These are phyloP conservation scores for Poeciliopsis infans DNA, from an alignment of 2,797 vertebrate species.

Conservation along the genomic window DNA sequence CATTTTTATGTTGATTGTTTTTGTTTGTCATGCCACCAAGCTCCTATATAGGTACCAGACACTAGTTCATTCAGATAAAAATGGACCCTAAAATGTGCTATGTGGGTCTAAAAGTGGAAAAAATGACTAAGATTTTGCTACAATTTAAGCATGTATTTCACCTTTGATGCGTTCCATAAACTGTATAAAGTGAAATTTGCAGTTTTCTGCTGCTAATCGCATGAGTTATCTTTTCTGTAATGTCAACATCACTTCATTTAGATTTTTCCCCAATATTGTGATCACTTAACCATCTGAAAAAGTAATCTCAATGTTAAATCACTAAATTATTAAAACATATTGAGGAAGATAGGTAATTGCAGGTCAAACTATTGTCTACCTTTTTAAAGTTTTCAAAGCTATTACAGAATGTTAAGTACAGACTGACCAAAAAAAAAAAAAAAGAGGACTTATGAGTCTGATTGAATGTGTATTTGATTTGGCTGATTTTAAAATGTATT, in stretches of 20 bases:
- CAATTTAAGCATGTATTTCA: neutral
- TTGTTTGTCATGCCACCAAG: neutral
- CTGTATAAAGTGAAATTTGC: neutral
- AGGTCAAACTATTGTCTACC: neutral
- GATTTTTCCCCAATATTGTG: neutral
- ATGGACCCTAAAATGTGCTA: neutral
- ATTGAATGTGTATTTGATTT: neutral
- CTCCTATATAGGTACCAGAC: neutral
- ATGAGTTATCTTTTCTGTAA: neutral
- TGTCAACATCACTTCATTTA: neutral
- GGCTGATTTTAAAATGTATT: neutral
- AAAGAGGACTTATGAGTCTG: neutral
- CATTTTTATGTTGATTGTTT: neutral
- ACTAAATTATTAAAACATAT: too few species aligned
- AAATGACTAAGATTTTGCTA: neutral
- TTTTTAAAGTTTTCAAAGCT: neutral
- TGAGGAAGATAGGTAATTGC: neutral
- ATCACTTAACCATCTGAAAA: neutral
- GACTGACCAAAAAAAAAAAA: neutral
- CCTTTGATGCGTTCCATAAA: neutral
- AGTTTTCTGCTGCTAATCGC: neutral
- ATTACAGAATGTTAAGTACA: neutral
- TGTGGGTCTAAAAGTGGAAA: neutral
- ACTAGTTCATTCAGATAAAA: neutral
- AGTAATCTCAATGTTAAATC: neutral